phyloP scores from a whole-genome alignment of 2,797 vertebrate species.

The Catharus ustulatus region DNA sequence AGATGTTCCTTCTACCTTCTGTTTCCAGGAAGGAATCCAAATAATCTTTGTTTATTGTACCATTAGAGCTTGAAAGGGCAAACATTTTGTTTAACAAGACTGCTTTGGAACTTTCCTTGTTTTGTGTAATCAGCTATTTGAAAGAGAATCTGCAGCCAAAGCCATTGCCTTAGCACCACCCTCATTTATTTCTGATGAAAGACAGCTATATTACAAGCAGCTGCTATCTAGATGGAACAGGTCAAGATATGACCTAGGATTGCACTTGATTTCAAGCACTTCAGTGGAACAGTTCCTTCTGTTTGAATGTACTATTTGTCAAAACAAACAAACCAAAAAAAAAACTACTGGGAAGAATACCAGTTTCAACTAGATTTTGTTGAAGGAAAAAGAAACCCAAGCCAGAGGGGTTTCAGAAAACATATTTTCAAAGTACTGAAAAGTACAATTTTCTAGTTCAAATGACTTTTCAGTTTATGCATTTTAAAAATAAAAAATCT shows the following conservation, averaged over 20 bases:
- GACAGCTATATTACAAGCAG: background rate
- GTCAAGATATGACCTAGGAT: background rate
- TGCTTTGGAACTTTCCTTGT: background rate
- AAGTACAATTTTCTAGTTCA: background rate
- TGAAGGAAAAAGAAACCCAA: background rate
- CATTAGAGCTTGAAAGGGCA: constrained; percentile 4
- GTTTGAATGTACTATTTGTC: background rate
- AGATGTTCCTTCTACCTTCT: constrained; percentile 20
- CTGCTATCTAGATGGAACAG: background rate
- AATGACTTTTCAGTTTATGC: background rate
- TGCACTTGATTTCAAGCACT: background rate
- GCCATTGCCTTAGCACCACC: background rate
- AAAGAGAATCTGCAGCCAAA: constrained; percentile 7
- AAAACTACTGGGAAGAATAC: background rate
- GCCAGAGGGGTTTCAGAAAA: background rate
- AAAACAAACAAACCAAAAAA: background rate
- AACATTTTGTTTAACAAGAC: constrained; percentile 15
- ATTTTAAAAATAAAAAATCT: constrained; percentile 2
- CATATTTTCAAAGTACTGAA: background rate
- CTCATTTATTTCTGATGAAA: background rate
- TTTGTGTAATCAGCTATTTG: background rate
- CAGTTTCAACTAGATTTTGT: background rate
- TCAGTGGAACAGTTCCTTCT: background rate
- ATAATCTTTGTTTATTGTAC: constrained; percentile 17
- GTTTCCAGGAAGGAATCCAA: constrained; percentile 19